Conservation (phyloP, 2,888 invertebrate genomes). For the Papilio protenor region DNA sequence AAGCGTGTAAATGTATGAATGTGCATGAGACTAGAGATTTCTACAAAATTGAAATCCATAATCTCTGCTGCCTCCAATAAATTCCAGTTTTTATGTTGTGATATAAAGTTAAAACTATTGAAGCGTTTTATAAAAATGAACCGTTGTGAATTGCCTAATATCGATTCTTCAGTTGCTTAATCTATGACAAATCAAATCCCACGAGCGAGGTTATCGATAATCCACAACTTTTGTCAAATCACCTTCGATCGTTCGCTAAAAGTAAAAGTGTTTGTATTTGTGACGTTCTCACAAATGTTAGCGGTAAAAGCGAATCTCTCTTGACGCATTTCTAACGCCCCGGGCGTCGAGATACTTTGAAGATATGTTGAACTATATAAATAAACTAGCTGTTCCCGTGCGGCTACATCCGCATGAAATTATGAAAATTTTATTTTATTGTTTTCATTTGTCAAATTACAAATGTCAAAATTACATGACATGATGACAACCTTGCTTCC, state of each 20-base stretch:
- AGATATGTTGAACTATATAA: neutral
- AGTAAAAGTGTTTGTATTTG: conserved; percentile 70
- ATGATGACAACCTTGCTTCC: too few species aligned
- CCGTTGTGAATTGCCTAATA: neutral
- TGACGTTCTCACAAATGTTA: conserved; percentile 49
- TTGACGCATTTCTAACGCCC: conserved; percentile 14
- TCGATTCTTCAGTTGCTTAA: conserved; percentile 42
- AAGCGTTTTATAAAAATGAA: neutral
- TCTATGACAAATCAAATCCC: conserved; percentile 51
- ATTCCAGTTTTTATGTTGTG: neutral
- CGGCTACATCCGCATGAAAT: too few species aligned
- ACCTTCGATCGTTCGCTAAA: conserved; percentile 64
- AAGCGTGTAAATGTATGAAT: neutral
- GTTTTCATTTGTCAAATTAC: too few species aligned
- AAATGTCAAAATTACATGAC: too few species aligned
- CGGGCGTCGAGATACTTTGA: conserved; percentile 5
- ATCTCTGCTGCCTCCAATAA: neutral
- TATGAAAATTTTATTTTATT: too few species aligned
- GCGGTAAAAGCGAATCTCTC: conserved; percentile 38
- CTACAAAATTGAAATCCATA: neutral
- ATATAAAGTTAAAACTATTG: neutral
- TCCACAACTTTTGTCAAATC: conserved; percentile 64
- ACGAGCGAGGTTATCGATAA: conserved; percentile 50
- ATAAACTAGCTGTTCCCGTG: too few species aligned
- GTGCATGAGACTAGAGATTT: neutral